Base-by-base conservation (phyloP, 1,140 invertebrate species). In the Archivesica marissinica region DNA sequence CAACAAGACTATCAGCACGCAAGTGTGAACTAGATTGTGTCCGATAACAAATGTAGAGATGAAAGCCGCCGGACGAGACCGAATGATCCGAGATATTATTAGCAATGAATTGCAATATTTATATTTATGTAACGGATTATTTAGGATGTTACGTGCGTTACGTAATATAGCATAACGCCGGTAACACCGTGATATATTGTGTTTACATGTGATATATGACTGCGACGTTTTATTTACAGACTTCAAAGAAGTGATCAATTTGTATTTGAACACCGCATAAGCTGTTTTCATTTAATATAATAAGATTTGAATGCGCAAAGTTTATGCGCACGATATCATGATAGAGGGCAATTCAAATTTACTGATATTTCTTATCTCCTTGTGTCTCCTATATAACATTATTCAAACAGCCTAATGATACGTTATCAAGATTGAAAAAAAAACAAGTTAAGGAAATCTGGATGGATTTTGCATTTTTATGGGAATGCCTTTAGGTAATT, bases 171-270 rank as follows among this genome's bases (percentile, higher is more conserved):
- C 38, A 33, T 64, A 38, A 44, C 20, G 38, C 47, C 38, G 38
- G 66, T 70, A 25, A 70, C 66, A 70, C n/a, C n/a, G 66, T 47
- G 66, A 70, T 70, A 25, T 70, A 70, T 70, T 39, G 2, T 44
- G 66, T 70, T 70, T 70, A 44, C 15, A 70, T 39, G 47, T 23
- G 23, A 44, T 38, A 70, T 70, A 70, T 7, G 23, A 20, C 9
- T 25, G 33, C 15, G 11, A 35, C 0, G 28, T 7, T 35, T 64
- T 64, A 35, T 64, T 64, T 64, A 20, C 30, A 1, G 13, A 35
- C 2, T 17, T 2, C 11, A 15, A 64, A 64, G 59, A 64, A 64
- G 59, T 64, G 59, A 35, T 64, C 33, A 64, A 64, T n/a, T 64
- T 35, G 59, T 64, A 35, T 64, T 64, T 35, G 38, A 64, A 64